These are phyloP conservation scores for Sardina pilchardus DNA, from an alignment of 2,113 vertebrate genomes.

Conservation along the genomic window DNA sequence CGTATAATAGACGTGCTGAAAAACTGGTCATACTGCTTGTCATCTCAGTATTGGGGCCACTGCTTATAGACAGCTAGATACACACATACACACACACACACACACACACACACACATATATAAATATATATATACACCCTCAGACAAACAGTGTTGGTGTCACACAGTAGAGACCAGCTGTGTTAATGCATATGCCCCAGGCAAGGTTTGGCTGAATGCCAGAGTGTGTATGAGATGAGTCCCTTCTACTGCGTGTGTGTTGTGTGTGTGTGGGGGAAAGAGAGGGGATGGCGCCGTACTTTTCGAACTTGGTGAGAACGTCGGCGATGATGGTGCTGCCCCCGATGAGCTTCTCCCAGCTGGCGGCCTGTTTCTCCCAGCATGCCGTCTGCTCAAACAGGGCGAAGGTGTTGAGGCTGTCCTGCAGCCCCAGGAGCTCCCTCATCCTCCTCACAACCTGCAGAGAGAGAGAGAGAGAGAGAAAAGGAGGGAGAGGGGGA, in stretches of 20 bases:
- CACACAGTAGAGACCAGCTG: neutral
- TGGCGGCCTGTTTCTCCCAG: slow-evolving; percentile 81
- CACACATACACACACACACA: neutral
- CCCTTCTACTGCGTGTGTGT: slow-evolving; percentile 9
- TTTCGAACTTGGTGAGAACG: slow-evolving; percentile 91
- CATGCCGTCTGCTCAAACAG: slow-evolving; percentile 85
- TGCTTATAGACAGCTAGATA: neutral
- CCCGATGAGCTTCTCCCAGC: slow-evolving; percentile 82
- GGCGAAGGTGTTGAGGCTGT: slow-evolving; percentile 87
- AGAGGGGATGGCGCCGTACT: no score
- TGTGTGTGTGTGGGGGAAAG: slow-evolving; percentile 4
- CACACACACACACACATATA: neutral
- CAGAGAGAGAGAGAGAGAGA: neutral
- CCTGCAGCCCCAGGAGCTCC: slow-evolving; percentile 83
- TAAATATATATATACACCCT: neutral
- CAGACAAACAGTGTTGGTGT: neutral
- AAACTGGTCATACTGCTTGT: neutral
- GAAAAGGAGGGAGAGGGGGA: neutral
- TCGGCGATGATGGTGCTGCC: slow-evolving; percentile 85
- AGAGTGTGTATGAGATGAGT: neutral
- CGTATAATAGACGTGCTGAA: neutral
- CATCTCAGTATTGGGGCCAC: neutral
- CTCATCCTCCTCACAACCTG: slow-evolving; percentile 88
- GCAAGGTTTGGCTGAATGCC: neutral
- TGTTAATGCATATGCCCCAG: neutral